Conservation (phyloP, 1,140 invertebrate genomes). For the Caerostris extrusa region DNA sequence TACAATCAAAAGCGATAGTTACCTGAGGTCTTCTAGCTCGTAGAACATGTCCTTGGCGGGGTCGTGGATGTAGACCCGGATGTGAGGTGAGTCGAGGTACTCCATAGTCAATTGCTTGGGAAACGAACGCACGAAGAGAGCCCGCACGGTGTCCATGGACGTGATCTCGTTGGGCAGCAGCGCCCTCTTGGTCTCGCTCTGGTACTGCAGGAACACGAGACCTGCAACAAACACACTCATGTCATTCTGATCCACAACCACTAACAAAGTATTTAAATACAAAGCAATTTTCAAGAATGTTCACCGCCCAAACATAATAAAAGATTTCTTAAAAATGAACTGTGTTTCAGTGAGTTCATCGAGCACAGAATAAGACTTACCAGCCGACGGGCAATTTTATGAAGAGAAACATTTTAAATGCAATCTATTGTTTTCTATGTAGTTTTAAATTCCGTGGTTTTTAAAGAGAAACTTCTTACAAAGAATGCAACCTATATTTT, state of each 20-base stretch:
- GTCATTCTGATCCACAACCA: not conserved
- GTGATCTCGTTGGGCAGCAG: slow-evolving; percentile 98
- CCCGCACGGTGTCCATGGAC: slow-evolving; percentile 98
- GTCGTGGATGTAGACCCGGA: slow-evolving; percentile 99
- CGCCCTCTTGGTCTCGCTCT: slow-evolving; percentile 97
- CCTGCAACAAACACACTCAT: slow-evolving; percentile 83
- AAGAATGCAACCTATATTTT: too few species aligned
- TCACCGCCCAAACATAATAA: too few species aligned
- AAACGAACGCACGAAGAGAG: slow-evolving; percentile 99
- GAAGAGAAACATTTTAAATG: too few species aligned
- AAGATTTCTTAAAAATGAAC: too few species aligned
- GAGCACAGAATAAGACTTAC: too few species aligned
- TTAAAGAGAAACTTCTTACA: too few species aligned
- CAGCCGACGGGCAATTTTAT: too few species aligned
- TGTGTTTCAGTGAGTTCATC: too few species aligned
- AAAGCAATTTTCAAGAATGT: too few species aligned
- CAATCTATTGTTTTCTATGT: too few species aligned
- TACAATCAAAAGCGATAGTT: not conserved
- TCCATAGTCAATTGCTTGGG: slow-evolving; percentile 97
- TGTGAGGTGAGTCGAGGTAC: slow-evolving; percentile 93
- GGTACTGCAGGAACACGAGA: slow-evolving; percentile 97
- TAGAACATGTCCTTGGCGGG: slow-evolving; percentile 99
- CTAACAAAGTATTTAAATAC: too few species aligned
- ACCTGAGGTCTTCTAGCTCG: slow-evolving; percentile 93
- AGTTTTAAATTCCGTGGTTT: too few species aligned